Base-by-base conservation (phyloP, 2,888 invertebrate species). In the Serripes groenlandicus region DNA sequence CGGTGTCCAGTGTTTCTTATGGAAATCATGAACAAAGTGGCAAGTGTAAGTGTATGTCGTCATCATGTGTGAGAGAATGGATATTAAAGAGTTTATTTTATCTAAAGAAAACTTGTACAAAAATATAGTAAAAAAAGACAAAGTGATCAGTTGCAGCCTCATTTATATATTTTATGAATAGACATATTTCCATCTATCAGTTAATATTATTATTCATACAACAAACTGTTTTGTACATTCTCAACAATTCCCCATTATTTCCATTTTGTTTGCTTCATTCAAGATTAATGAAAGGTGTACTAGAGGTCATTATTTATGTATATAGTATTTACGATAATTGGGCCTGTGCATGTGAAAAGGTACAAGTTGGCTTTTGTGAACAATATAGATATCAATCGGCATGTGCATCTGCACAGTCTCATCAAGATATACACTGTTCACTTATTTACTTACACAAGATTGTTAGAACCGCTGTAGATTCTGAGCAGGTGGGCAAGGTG, bases 1-100 rank as follows among this genome's bases (percentile, higher is more conserved):
- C 56, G 34, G 70, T 76, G 69, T 54, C 56, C 42, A 68, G 76
- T 76, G 68, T 75, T 35, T 64, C 54, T 54, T 54, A 7, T 23
- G 54, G 34, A 60, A 80, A 70, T 81, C 52, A 74, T 84, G 88
- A 89, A 88, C 87, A 88, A 89, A 85, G 72, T 80, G 78, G 78
- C 72, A 72, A 78, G 66, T 56, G 21, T 42, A 66, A 66, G 66
- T 66, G 66, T 42, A 66, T 66, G 66, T 42, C 42, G 42, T 66
- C 26, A 66, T 42, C 42, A 66, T n/a, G 66, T 42, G 66, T 42
- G 66, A 66, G 37, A 35, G 66, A 42, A 37, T 66, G 66, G 42
- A 66, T 37, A 66, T 42, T 66, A 66, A 37, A 66, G 66, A 66
- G 66, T 66, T 66, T 66, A 66, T 66, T 66, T 66, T 66, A 66